Percentiles rank a stretch among this genome's conserved stretches.
These are phyloP conservation scores for Tiphia femorata DNA, from an alignment of 2,888 invertebrate genomes.

Conservation along the genomic window DNA sequence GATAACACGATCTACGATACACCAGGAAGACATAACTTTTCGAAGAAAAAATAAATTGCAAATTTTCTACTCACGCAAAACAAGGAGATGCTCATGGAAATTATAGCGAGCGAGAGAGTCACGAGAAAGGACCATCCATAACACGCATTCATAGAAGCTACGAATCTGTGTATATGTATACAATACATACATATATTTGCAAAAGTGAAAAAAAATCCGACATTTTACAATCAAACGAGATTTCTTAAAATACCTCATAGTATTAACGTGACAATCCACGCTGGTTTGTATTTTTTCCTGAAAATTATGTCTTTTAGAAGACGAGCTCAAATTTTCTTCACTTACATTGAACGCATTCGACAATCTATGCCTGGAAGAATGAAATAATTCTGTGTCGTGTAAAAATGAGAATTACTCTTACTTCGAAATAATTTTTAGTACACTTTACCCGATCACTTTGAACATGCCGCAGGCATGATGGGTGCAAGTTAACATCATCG, in stretches of 20 bases:
- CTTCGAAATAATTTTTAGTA: background rate
- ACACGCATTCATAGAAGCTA: background rate
- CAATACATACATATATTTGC: too few relatives aligned
- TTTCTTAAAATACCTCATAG: background rate
- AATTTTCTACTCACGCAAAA: constrained; percentile 3
- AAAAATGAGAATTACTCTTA: too few relatives aligned
- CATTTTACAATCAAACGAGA: background rate
- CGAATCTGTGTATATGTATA: too few relatives aligned
- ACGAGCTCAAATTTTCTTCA: background rate
- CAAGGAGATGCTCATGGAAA: background rate
- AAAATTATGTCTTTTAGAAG: too few relatives aligned
- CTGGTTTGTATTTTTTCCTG: background rate
- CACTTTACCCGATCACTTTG: background rate
- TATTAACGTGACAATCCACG: background rate
- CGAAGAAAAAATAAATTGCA: too few relatives aligned
- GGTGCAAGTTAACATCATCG: background rate
- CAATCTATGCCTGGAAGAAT: background rate
- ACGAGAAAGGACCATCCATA: background rate
- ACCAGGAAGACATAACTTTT: too few relatives aligned
- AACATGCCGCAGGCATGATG: constrained; percentile 1
- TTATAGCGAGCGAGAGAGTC: background rate
- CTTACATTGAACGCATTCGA: background rate
- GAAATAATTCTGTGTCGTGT: background rate
- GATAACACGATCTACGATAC: too few relatives aligned
- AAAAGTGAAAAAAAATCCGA: background rate